phyloP scores from a whole-genome alignment of 1,140 invertebrate species.

The Atta texana region DNA sequence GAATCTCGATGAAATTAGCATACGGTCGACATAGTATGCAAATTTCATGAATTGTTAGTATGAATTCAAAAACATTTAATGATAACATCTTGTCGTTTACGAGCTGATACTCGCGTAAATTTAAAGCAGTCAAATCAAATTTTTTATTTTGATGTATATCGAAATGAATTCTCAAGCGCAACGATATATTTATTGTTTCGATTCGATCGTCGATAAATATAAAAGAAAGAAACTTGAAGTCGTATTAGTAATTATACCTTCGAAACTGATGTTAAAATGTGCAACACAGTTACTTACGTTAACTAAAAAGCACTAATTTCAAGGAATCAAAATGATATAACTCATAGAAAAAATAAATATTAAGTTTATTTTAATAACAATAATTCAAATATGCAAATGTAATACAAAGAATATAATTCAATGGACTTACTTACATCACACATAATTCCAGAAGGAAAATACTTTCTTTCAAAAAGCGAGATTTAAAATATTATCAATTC shows the following conservation, averaged over 20 bases:
- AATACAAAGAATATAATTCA: no score
- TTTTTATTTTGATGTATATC: not conserved
- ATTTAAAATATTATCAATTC: not conserved
- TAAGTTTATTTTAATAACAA: no score
- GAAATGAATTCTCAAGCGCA: not conserved
- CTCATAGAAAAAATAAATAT: no score
- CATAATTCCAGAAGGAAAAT: no score
- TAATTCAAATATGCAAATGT: no score
- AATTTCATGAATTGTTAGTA: conserved; percentile 35
- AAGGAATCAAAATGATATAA: no score
- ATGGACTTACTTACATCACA: no score
- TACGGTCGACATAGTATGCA: not conserved
- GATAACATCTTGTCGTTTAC: not conserved
- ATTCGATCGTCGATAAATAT: not conserved
- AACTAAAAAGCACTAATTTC: no score
- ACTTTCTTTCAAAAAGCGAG: not conserved
- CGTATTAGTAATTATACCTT: no score
- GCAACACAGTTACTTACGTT: no score
- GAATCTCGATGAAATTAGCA: not conserved
- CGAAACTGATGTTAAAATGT: no score
- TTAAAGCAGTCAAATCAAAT: conserved; percentile 4
- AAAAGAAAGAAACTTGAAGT: not conserved
- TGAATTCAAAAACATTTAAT: conserved; percentile 8
- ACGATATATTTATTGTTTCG: not conserved
- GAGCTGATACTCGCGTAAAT: not conserved